phyloP scores from a whole-genome alignment of 2,797 vertebrate species.

The Cichlasoma orientale region DNA sequence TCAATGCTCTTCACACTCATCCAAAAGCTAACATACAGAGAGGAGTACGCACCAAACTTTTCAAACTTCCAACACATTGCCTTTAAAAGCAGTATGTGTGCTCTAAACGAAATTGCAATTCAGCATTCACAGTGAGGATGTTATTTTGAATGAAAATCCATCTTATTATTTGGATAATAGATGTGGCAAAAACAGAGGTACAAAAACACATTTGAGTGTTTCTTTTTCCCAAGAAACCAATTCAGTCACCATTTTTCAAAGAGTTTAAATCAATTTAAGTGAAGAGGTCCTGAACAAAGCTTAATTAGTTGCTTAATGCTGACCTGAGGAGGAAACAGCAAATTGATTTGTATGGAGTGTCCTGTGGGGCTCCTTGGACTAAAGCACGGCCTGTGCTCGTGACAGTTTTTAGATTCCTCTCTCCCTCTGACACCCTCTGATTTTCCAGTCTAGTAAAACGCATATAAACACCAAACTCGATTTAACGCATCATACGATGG shows the following conservation, averaged over 20 bases:
- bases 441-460: not conserved
- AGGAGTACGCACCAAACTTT: conserved; percentile 1
- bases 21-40: not conserved
- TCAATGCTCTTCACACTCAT: not conserved
- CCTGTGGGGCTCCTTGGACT: conserved; percentile 44
- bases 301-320: conserved; percentile 67
- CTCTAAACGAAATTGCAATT: not conserved
- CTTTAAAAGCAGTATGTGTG: not conserved
- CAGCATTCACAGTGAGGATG: not conserved
- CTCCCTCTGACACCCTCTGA: not conserved
- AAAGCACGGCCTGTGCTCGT: not conserved
- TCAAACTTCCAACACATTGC: not conserved
- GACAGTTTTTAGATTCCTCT: conserved; percentile 3
- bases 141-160: not conserved
- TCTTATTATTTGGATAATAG: conserved; percentile 3
- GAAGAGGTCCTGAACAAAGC: conserved; percentile 62
- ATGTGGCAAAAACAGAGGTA: not conserved
- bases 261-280: conserved; percentile 64
- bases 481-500: not conserved
- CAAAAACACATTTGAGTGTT: conserved; percentile 25
- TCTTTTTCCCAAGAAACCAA: conserved; percentile 24
- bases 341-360: conserved; percentile 60
- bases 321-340: conserved; percentile 52
- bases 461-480: not conserved
- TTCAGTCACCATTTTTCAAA: conserved; percentile 50